These are phyloP conservation scores for Tinea pellionella DNA, from an alignment of 2,888 invertebrate species.

Conservation along the genomic window DNA sequence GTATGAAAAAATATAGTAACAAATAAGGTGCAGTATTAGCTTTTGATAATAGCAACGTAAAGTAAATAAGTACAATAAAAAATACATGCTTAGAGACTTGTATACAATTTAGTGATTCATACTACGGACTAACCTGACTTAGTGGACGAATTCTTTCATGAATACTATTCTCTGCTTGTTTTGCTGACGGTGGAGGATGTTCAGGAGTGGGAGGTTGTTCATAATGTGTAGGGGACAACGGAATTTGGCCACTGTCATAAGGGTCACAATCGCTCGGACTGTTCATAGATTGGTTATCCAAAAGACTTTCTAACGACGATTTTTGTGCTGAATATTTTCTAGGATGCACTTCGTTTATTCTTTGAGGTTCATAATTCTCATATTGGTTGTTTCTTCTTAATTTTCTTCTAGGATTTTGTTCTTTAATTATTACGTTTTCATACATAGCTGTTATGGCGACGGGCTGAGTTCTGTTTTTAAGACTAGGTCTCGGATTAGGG, in stretches of 20 bases:
- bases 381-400: slow-evolving; percentile 71
- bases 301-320: slow-evolving; percentile 71
- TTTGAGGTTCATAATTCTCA: slow-evolving; percentile 67
- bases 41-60: too few species aligned
- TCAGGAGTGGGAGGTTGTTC: slow-evolving; percentile 94
- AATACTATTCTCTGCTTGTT: slow-evolving; percentile 89
- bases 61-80: too few species aligned
- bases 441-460: slow-evolving; percentile 80
- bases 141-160: slow-evolving; percentile 90
- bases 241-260: slow-evolving; percentile 62
- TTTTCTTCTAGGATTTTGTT: slow-evolving; percentile 79
- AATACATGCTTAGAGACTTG: too few species aligned
- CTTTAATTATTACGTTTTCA: slow-evolving; percentile 77
- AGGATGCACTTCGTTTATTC: not conserved
- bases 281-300: slow-evolving; percentile 69
- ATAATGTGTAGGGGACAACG: slow-evolving; percentile 90
- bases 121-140: slow-evolving; percentile 80
- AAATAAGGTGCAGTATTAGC: too few species aligned
- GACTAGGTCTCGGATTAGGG: slow-evolving; percentile 52
- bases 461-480: slow-evolving; percentile 70
- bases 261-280: slow-evolving; percentile 61
- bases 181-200: slow-evolving; percentile 92
- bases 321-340: slow-evolving; percentile 62
- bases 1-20: too few species aligned
- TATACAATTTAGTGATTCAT: too few species aligned